A percentile compares a stretch with the other conserved stretches of the same genome.
phyloP scores from a whole-genome alignment of 2,888 invertebrate species.

The Diplolepis rosae region DNA sequence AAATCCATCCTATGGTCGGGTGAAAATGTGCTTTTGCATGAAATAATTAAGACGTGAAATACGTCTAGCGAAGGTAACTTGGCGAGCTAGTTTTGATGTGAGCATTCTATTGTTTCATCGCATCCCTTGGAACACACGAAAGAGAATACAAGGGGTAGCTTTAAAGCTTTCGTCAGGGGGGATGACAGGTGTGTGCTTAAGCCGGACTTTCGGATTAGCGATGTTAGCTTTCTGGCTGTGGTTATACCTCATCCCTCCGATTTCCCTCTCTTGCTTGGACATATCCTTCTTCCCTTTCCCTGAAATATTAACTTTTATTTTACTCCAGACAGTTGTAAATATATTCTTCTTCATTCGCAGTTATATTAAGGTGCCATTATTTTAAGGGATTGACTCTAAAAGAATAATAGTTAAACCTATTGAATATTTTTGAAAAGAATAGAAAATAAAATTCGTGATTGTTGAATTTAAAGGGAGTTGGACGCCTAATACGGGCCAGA shows the following conservation, averaged over 20 bases:
- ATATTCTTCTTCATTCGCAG: conserved; percentile 8
- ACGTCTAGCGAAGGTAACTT: conserved; percentile 55
- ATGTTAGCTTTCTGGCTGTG: conserved; percentile 58
- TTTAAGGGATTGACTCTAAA: too few relatives aligned
- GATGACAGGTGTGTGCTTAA: conserved; percentile 60
- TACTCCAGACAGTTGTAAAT: not conserved
- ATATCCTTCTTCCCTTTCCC: not conserved
- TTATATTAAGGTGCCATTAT: too few relatives aligned
- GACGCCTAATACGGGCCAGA: too few relatives aligned
- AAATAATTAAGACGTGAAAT: conserved; percentile 73
- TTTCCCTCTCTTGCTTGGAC: conserved; percentile 34
- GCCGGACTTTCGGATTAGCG: conserved; percentile 65
- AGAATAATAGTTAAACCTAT: too few relatives aligned
- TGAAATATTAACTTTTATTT: not conserved
- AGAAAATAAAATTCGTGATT: too few relatives aligned
- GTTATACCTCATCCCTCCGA: conserved; percentile 37
- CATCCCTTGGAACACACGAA: conserved; percentile 61
- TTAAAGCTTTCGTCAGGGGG: conserved; percentile 56
- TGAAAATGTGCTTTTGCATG: conserved; percentile 63
- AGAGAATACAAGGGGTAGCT: conserved; percentile 47
- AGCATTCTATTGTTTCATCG: conserved; percentile 68
- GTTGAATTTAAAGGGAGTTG: too few relatives aligned
- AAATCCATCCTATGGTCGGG: conserved; percentile 46
- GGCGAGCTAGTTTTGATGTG: conserved; percentile 63
- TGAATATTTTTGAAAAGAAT: too few relatives aligned